Evolutionary conservation across 1,140 invertebrate species (phyloP).

Genomic region (Trachymyrmex cornetzi): DNA sequence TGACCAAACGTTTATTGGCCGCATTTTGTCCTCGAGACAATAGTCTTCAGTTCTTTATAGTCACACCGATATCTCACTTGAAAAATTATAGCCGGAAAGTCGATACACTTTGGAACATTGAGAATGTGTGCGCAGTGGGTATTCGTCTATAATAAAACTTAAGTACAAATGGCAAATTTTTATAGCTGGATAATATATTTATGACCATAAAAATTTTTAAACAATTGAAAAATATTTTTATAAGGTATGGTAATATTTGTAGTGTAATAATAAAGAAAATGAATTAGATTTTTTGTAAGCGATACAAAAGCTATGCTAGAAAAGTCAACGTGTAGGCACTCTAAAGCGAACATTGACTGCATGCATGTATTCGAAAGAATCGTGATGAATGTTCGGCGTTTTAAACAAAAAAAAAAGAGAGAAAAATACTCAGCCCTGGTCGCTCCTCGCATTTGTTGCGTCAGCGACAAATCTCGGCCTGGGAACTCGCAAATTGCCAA

Average conservation of each 20-base stretch:
- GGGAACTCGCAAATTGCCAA: conserved; percentile 62
- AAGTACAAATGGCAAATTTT: not conserved
- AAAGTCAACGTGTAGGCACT: not conserved
- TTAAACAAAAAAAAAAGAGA: not conserved
- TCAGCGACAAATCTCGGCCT: conserved; percentile 62
- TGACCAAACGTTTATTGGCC: conserved; percentile 69
- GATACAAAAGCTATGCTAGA: not conserved
- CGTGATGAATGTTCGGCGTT: not conserved
- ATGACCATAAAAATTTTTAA: not conserved
- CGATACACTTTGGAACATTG: conserved; percentile 17
- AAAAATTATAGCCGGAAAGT: conserved; percentile 66
- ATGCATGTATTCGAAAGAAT: not conserved
- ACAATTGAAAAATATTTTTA: not conserved
- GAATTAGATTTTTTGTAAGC: not conserved
- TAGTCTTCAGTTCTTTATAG: conserved; percentile 67
- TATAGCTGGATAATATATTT: not conserved
- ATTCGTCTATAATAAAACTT: not conserved
- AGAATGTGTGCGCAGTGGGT: not conserved
- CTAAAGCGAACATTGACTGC: not conserved
- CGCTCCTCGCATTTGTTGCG: conserved; percentile 47
- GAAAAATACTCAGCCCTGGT: conserved; percentile 8
- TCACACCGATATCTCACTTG: conserved; percentile 66
- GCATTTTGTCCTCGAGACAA: conserved; percentile 73
- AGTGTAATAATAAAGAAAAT: not conserved
- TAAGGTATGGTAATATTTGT: not conserved